A percentile compares a stretch with the other conserved stretches of the same genome.
Conservation (phyloP, 2,888 invertebrate genomes). For the Notodonta dromedarius region DNA sequence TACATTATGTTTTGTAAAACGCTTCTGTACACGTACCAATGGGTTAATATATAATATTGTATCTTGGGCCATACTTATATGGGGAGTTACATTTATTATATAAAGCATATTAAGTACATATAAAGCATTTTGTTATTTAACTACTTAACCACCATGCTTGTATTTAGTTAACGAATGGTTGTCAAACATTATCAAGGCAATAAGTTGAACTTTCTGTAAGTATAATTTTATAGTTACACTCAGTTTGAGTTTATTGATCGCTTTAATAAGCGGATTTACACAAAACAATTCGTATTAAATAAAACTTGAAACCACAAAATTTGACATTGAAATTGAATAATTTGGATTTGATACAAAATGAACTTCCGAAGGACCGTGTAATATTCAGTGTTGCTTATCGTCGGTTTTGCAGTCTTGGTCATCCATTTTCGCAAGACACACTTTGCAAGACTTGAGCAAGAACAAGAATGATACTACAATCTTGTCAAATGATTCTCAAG, state of each 20-base stretch:
- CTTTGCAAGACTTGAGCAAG: no score
- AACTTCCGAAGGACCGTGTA: constrained; percentile 25
- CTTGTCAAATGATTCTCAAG: no score
- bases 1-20: constrained; percentile 48
- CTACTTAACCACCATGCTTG: constrained; percentile 39
- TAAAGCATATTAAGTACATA: constrained; percentile 58
- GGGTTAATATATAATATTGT: constrained; percentile 50
- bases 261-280: neutral
- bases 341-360: constrained; percentile 20
- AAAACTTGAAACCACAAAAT: neutral
- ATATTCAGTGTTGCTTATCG: neutral
- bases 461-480: no score
- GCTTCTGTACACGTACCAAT: constrained; percentile 50
- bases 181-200: constrained; percentile 57
- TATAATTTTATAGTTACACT: constrained; percentile 11
- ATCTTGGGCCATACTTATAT: constrained; percentile 60
- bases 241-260: neutral
- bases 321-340: neutral
- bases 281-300: no score
- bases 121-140: constrained; percentile 51
- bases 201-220: constrained; percentile 21
- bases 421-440: no score
- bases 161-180: constrained; percentile 48
- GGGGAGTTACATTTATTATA: constrained; percentile 58
- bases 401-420: no score